Conservation (phyloP, 2,113 vertebrate genomes). For the Arothron firmamentum region DNA sequence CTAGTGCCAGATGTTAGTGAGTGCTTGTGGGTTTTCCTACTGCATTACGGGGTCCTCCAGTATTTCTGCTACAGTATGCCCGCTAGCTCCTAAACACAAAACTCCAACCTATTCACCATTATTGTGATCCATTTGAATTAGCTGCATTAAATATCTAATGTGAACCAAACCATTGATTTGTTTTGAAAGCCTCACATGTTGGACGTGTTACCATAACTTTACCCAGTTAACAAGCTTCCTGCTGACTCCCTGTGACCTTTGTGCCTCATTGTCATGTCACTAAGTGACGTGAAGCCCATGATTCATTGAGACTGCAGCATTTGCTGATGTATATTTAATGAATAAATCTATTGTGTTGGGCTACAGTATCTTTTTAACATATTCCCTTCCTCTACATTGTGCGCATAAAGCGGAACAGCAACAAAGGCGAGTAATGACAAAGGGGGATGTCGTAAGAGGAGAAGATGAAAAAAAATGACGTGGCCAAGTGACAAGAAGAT, state of each 20-base stretch:
- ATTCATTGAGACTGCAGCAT: not conserved
- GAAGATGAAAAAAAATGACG: slow-evolving; percentile 41
- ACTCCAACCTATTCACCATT: too few species aligned
- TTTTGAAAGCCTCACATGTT: not conserved
- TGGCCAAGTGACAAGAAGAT: slow-evolving; percentile 39
- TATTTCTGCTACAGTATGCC: not conserved
- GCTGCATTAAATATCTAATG: not conserved
- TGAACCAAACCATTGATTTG: not conserved
- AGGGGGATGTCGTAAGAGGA: not conserved
- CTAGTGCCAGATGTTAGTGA: not conserved
- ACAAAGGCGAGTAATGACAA: slow-evolving; percentile 14
- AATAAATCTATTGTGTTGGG: too few species aligned
- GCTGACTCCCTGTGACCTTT: slow-evolving; percentile 39
- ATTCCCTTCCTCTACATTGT: not conserved
- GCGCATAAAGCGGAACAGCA: not conserved
- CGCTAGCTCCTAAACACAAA: too few species aligned
- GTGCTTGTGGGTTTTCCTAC: not conserved
- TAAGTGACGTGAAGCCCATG: not conserved
- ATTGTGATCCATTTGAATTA: too few species aligned
- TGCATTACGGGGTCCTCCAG: not conserved
- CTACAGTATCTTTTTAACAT: not conserved
- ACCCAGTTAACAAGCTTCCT: slow-evolving; percentile 49
- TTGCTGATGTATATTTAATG: too few species aligned
- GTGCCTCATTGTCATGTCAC: slow-evolving; percentile 4
- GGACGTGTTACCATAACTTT: slow-evolving; percentile 31